These are phyloP conservation scores for Gnathonemus longibarbis DNA, from an alignment of 2,113 vertebrate genomes.

Conservation along the genomic window DNA sequence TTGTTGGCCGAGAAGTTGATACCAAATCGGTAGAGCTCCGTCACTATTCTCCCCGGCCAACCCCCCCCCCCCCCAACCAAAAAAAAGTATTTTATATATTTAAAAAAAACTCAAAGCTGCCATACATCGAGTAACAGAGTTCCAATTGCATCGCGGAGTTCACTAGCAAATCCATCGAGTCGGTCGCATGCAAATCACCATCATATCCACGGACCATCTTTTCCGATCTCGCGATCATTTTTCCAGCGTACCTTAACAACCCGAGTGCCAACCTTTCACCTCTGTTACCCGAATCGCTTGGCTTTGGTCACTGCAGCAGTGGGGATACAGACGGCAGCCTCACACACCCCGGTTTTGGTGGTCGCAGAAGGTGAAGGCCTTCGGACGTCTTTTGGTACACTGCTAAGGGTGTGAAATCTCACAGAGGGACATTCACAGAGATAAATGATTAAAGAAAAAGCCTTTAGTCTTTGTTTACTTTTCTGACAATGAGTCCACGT, in stretches of 20 bases:
- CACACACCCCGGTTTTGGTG: conserved; percentile 55
- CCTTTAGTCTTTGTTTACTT: not conserved
- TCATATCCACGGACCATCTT: not conserved
- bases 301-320: conserved; percentile 43
- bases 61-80: conserved; percentile 36
- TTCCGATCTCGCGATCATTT: not conserved
- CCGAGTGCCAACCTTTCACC: not conserved
- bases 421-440: not conserved
- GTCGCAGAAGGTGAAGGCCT: conserved; percentile 48
- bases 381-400: conserved; percentile 34
- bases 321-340: conserved; percentile 38
- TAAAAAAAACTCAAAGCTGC: conserved; percentile 51
- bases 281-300: conserved; percentile 46
- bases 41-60: conserved; percentile 34
- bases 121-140: conserved; percentile 48
- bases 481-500: not conserved
- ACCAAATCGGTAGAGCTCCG: conserved; percentile 52
- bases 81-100: not conserved
- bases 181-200: not conserved
- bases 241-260: not conserved
- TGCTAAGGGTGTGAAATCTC: conserved; percentile 17
- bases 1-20: conserved; percentile 51
- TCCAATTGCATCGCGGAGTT: conserved; percentile 38
- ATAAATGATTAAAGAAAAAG: conserved; percentile 6
- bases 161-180: conserved; percentile 13